A percentile compares a stretch with the other conserved stretches of the same genome.
Conservation (phyloP, 2,888 invertebrate species). For the Auanema sp. region DNA sequence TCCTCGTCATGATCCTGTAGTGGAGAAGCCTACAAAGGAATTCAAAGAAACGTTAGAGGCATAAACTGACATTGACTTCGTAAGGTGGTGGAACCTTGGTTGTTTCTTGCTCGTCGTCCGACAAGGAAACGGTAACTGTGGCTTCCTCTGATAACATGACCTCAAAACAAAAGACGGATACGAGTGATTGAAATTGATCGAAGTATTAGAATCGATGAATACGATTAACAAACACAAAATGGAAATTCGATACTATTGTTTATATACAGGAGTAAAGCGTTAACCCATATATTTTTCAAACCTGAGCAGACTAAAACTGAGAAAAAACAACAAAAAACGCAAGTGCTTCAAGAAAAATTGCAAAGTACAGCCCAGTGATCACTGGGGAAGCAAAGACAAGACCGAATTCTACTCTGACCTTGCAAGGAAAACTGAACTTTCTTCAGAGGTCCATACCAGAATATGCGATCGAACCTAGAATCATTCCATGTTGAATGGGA, state of each 20-base stretch:
- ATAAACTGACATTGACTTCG: conserved; percentile 5
- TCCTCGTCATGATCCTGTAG: conserved; percentile 12
- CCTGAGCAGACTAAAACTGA: too few species aligned
- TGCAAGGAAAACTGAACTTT: conserved; percentile 49
- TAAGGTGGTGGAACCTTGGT: conserved; percentile 5
- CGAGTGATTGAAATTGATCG: too few species aligned
- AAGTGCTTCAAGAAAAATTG: background rate
- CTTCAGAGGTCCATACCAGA: conserved; percentile 39
- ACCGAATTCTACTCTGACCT: conserved; percentile 51
- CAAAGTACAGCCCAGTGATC: conserved; percentile 58
- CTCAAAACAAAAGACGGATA: too few species aligned
- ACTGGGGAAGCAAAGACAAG: conserved; percentile 51
- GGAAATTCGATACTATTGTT: too few species aligned
- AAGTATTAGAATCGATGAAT: too few species aligned
- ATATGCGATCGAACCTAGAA: conserved; percentile 41
- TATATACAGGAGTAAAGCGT: too few species aligned
- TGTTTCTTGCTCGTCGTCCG: conserved; percentile 14
- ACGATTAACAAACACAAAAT: too few species aligned
- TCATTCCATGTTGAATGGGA: background rate
- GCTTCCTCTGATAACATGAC: conserved; percentile 26
- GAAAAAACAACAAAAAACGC: too few species aligned
- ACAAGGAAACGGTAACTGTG: conserved; percentile 15
- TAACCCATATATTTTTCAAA: too few species aligned
- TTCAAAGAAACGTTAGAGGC: background rate
- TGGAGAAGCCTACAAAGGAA: conserved; percentile 8